Evolutionary conservation across 2,113 vertebrate genomes (phyloP), one percentile per base, ranked within the genome.

Genomic region (Struthio camelus): DNA sequence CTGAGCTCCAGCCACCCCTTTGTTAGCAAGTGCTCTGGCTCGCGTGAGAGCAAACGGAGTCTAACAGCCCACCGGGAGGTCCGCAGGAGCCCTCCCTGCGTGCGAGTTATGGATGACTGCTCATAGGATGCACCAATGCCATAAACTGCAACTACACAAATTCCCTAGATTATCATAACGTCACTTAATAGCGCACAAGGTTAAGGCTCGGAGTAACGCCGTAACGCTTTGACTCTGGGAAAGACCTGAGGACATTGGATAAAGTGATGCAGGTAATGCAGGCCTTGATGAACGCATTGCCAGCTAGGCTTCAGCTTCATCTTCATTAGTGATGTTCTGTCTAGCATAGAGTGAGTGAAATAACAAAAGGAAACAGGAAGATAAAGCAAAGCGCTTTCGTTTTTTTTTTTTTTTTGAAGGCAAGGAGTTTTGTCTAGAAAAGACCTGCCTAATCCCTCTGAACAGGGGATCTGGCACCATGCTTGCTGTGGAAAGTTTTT

Each of bases 251-350:
- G 25, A 30, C 27, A 66, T 30, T 40, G 17, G 28, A 22, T 20
- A 32, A 46, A 42, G 58, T 2, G 2, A 5, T 9, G 54, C 18
- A 30, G 59, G 28, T 7, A 78, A 28, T 0, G 25, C 65, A 24
- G 78, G 54, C 51, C 61, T 77, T 8, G 46, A 20, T 5, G 1
- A 71, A 7, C 46, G 6, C 15, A 0, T 1, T 3, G 71, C 56
- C 53, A 42, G 7, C 53, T 40, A 19, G 77, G n/a, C n/a, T 75
- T 38, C 58, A 10, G 1, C 51, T 27, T 80, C 9, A 18, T 40
- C 58, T 58, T 54, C 34, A 13, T 87, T 53, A 58, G 24, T 2
- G 30, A 11, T 18, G 38, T 34, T 62, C 53, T 62, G 42, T n/a
- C 64, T 32, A 20, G 53, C 14, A 44, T 0, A 0, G 67, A 32